Evolutionary conservation across 2,888 invertebrate species (phyloP), one percentile per base, ranked within the genome.

Genomic region (Syritta pipiens): DNA sequence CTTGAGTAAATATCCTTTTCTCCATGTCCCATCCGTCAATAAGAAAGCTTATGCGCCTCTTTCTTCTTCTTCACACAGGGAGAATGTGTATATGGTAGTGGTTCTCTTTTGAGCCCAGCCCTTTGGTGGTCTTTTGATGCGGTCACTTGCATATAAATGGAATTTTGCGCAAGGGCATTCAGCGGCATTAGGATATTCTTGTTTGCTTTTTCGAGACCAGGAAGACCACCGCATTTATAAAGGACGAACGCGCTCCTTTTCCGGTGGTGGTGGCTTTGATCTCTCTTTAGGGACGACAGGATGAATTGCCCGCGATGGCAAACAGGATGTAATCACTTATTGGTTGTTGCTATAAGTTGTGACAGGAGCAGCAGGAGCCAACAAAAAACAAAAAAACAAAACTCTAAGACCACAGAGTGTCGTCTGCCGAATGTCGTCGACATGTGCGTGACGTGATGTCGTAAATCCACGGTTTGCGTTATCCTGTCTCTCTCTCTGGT

Each of bases 141-240:
- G 67, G 74, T 74, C 55, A 74, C 72, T 74, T 79, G 79, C 67
- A 79, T 67, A 79, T 49, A 79, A 79, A 79, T 62, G 72, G 67
- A 62, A 62, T 51, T 67, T n/a, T 79, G 60, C 60, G 55, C 65
- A 72, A 72, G 40, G 35, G 65, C 22, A n/a, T n/a, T n/a, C n/a
- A n/a, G n/a, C n/a, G n/a, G n/a, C n/a, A n/a, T n/a, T n/a, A 40
- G 63, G 49, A 63, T 60, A 60, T 77, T 40, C 57, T 69, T 49
- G 49, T 76, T 42, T 49, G 28, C 30, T 46, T 48, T 53, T 17
- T 26, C 24, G 9, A n/a, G 55, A 57, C n/a, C 72, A 67, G 55
- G 32, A 68, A 51, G 53, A 63, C 40, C 28, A 10, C 49, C 10
- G 51, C 62, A 37, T 9, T 14, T 7, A 24, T 28, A 26, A 22